Base-by-base conservation (phyloP, 2,888 invertebrate genomes). In the Spicauda simplicius region DNA sequence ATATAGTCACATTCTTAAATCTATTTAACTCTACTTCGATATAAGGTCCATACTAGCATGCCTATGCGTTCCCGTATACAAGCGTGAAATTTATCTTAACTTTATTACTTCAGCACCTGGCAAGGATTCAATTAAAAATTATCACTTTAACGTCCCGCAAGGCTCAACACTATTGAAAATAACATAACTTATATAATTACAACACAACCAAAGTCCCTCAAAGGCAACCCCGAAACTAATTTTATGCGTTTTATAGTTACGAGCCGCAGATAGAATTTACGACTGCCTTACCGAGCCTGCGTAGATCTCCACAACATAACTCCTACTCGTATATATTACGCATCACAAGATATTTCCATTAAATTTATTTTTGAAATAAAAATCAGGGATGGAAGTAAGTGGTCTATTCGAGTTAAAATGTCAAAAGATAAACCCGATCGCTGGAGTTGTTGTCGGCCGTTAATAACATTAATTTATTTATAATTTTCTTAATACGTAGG, bases 161-260 rank as follows among this genome's bases (percentile, higher is more conserved):
- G 77, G 79, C 52, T 53, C 74, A 73, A 75, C 73, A 70, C 86
- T 85, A 88, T 84, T 85, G 85, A 85, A 45, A 86, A 83, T 77
- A 77, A 82, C 76, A 88, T 88, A 86, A 88, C 86, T 80, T 80
- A 79, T 81, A 83, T 83, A 83, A 84, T 82, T 80, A 75, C 75
- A 77, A 79, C 71, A 79, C 77, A 72, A 82, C 81, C 83, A 82
- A 82, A 75, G 78, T 70, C 78, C 79, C 82, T 83, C 82, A 88
- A 86, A 86, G 84, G 84, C 81, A 83, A 83, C 80, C 82, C 79
- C 85, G 83, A 87, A 84, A 86, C 82, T 84, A 80, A 86, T 85
- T 85, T 85, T 83, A 86, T 85, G 81, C 81, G 77, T 87, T 89
- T 87, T 86, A 88, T 90, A 84, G 85, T 84, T 84, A 84, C 79